Evolutionary conservation across 2,113 vertebrate species (phyloP).

Genomic region (Gambusia affinis): DNA sequence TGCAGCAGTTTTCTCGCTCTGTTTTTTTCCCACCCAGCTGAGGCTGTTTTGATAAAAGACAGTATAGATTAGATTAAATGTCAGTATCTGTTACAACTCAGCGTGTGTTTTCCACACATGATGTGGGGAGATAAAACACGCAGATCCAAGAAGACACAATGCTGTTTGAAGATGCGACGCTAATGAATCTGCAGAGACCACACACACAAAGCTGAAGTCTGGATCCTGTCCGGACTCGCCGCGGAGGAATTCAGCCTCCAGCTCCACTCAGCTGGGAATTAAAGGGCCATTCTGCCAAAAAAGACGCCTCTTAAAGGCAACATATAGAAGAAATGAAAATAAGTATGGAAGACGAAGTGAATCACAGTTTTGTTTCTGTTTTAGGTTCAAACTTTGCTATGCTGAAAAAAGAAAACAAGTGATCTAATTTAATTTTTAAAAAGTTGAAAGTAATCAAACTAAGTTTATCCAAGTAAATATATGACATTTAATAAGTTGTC

Average conservation of each 20-base stretch:
- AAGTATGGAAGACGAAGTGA: neutral
- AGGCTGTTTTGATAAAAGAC: slow-evolving; percentile 6
- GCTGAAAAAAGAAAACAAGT: too few relatives aligned
- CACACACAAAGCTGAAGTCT: slow-evolving; percentile 24
- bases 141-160: neutral
- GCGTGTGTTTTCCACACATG: slow-evolving; percentile 2
- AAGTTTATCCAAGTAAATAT: too few relatives aligned
- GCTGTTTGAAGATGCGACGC: neutral
- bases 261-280: slow-evolving; percentile 14
- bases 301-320: slow-evolving; percentile 1
- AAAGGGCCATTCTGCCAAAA: slow-evolving; percentile 42
- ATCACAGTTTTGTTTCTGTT: neutral
- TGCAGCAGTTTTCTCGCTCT: neutral
- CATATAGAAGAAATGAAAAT: neutral
- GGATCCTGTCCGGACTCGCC: slow-evolving; percentile 58
- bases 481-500: too few relatives aligned
- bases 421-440: too few relatives aligned
- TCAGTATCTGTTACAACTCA: neutral
- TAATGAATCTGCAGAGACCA: slow-evolving; percentile 18
- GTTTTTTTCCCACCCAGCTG: slow-evolving; percentile 3
- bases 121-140: slow-evolving; percentile 4
- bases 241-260: slow-evolving; percentile 50
- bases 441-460: too few relatives aligned
- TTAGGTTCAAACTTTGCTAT: neutral
- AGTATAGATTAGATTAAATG: neutral